A percentile compares a stretch with the other conserved stretches of the same genome.
These are phyloP conservation scores for Drosophila carrolli DNA, from an alignment of 1,140 invertebrate genomes.

Conservation along the genomic window DNA sequence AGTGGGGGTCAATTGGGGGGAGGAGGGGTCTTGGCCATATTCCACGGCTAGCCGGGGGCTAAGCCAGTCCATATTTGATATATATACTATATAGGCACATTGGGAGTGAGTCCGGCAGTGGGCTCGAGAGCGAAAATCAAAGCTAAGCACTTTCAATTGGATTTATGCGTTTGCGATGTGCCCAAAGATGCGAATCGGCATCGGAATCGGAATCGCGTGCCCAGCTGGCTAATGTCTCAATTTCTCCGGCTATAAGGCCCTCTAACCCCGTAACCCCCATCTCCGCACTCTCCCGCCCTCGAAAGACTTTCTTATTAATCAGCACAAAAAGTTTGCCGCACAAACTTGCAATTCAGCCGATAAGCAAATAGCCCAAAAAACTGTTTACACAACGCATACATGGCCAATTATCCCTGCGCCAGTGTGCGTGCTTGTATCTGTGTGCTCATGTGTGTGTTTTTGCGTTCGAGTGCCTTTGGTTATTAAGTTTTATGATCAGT, in stretches of 20 bases:
- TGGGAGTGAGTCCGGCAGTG: conserved; percentile 4
- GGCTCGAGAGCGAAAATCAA: conserved; percentile 71
- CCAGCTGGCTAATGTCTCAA: conserved; percentile 74
- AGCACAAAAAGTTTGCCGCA: conserved; percentile 74
- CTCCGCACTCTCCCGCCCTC: neutral
- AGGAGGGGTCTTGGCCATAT: neutral
- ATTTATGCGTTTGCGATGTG: conserved; percentile 84
- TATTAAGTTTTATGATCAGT: conserved; percentile 82
- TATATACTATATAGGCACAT: neutral
- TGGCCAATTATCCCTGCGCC: conserved; percentile 35
- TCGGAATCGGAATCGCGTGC: conserved; percentile 26
- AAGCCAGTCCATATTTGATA: conserved; percentile 37
- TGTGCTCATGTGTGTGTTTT: conserved; percentile 18
- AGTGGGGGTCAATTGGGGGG: neutral
- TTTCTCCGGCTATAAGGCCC: conserved; percentile 12
- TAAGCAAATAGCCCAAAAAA: conserved; percentile 80
- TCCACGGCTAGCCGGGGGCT: conserved; percentile 18
- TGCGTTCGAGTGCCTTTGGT: conserved; percentile 55
- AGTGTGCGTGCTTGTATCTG: neutral
- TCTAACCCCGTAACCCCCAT: neutral
- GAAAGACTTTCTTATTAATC: conserved; percentile 75
- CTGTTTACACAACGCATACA: conserved; percentile 65
- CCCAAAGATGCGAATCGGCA: conserved; percentile 27
- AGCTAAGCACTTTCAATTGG: conserved; percentile 83
- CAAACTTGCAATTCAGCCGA: conserved; percentile 73